phyloP scores from a whole-genome alignment of 1,140 invertebrate genomes.

The Phocides pigmalion region DNA sequence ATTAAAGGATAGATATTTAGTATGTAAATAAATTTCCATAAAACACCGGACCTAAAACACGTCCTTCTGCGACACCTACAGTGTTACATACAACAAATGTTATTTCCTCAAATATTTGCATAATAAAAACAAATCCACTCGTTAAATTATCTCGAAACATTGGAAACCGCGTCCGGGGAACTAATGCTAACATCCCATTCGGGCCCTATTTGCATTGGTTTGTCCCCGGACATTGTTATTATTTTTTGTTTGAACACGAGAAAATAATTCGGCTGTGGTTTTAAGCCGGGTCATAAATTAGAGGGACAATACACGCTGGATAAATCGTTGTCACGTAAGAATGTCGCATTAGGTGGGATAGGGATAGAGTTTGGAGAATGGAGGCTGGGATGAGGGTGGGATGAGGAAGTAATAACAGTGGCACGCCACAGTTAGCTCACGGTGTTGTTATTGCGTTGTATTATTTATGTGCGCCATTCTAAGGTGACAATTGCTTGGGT shows the following conservation, averaged over 20 bases:
- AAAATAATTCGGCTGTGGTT: slow-evolving; percentile 45
- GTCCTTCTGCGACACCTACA: background rate
- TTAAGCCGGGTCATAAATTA: slow-evolving; percentile 69
- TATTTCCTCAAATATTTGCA: slow-evolving; percentile 20
- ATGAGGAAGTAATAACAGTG: slow-evolving; percentile 65
- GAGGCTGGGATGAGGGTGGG: slow-evolving; percentile 39
- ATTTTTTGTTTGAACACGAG: slow-evolving; percentile 40
- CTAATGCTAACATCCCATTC: slow-evolving; percentile 29
- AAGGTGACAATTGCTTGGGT: slow-evolving; percentile 55
- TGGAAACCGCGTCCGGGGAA: slow-evolving; percentile 20
- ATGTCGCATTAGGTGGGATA: slow-evolving; percentile 65
- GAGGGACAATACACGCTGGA: slow-evolving; percentile 71
- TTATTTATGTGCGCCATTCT: slow-evolving; percentile 67
- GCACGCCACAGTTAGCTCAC: slow-evolving; percentile 58
- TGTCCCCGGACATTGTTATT: slow-evolving; percentile 30
- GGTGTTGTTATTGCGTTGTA: slow-evolving; percentile 70
- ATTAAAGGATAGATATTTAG: too few species aligned
- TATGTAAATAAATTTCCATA: too few species aligned
- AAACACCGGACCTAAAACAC: too few species aligned
- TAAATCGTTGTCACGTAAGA: slow-evolving; percentile 81
- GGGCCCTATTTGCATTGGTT: slow-evolving; percentile 37
- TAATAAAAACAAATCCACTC: slow-evolving; percentile 24
- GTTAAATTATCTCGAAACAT: slow-evolving; percentile 28
- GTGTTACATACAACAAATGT: slow-evolving; percentile 4
- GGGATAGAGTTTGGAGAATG: slow-evolving; percentile 26